Conservation (phyloP, 2,888 invertebrate species). For the Clunio marinus region DNA sequence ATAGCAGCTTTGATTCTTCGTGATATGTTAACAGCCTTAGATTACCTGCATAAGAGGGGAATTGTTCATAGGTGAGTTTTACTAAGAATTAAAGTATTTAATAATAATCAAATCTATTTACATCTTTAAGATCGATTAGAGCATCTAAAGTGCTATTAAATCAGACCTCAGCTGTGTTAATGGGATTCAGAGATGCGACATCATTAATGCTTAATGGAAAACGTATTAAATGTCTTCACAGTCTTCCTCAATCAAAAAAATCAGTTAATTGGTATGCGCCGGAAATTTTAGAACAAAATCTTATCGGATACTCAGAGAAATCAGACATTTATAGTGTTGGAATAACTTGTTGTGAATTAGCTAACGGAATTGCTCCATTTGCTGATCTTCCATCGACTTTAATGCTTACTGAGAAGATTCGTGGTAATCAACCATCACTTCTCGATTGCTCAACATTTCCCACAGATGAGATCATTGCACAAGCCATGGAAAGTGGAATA, state of each 20-base stretch:
- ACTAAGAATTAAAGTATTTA: neutral
- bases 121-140: slow-evolving; percentile 65
- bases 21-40: slow-evolving; percentile 73
- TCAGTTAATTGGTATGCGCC: slow-evolving; percentile 87
- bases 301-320: slow-evolving; percentile 81
- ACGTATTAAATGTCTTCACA: slow-evolving; percentile 65
- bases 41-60: slow-evolving; percentile 79
- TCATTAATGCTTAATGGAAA: slow-evolving; percentile 68
- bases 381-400: slow-evolving; percentile 78
- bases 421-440: slow-evolving; percentile 71
- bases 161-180: slow-evolving; percentile 63
- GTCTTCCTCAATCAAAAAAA: slow-evolving; percentile 60
- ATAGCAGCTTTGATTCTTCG: slow-evolving; percentile 73
- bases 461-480: slow-evolving; percentile 49
- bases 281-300: slow-evolving; percentile 83
- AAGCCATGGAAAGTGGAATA: slow-evolving; percentile 53
- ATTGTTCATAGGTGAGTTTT: slow-evolving; percentile 70
- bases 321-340: slow-evolving; percentile 91
- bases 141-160: slow-evolving; percentile 81
- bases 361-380: slow-evolving; percentile 86
- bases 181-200: slow-evolving; percentile 76
- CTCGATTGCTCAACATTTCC: slow-evolving; percentile 69
- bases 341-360: slow-evolving; percentile 80
- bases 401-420: slow-evolving; percentile 77
- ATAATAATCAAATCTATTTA: neutral